phyloP scores from a whole-genome alignment of 2,797 vertebrate species.

The Chelon labrosus region DNA sequence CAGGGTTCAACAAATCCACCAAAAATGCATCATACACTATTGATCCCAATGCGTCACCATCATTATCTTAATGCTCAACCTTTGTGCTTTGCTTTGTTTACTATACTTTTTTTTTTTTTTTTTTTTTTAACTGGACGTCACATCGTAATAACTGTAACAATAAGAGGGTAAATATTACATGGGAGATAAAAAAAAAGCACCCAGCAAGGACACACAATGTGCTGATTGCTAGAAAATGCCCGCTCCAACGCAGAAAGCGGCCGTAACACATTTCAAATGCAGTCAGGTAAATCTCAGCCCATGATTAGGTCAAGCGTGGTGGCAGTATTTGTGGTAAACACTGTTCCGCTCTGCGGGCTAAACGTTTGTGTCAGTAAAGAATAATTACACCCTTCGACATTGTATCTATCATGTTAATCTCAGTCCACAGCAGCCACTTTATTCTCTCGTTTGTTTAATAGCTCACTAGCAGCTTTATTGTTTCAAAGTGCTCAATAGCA shows the following conservation, averaged over 20 bases:
- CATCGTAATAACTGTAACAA: neutral
- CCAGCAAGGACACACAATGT: slow-evolving; percentile 11
- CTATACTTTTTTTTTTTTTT: neutral
- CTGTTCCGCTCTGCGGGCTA: slow-evolving; percentile 81
- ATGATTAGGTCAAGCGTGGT: slow-evolving; percentile 81
- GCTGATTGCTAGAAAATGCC: slow-evolving; percentile 47
- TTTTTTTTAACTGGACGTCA: neutral
- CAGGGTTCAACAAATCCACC: neutral
- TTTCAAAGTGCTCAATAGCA: slow-evolving; percentile 91
- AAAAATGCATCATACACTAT: neutral
- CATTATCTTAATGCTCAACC: neutral
- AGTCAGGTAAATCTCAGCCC: slow-evolving; percentile 79
- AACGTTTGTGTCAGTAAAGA: slow-evolving; percentile 86
- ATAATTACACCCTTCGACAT: slow-evolving; percentile 87
- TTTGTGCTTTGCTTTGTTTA: neutral
- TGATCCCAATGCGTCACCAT: neutral
- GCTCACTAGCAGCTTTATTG: slow-evolving; percentile 90
- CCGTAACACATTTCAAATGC: slow-evolving; percentile 68
- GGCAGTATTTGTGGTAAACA: slow-evolving; percentile 82
- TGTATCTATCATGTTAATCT: slow-evolving; percentile 90
- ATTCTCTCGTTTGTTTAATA: slow-evolving; percentile 94
- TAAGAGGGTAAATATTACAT: neutral
- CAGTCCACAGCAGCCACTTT: slow-evolving; percentile 86
- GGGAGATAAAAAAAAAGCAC: neutral
- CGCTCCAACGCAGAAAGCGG: slow-evolving; percentile 62